phyloP scores from a whole-genome alignment of 2,797 vertebrate species.

The Meda fulgida region DNA sequence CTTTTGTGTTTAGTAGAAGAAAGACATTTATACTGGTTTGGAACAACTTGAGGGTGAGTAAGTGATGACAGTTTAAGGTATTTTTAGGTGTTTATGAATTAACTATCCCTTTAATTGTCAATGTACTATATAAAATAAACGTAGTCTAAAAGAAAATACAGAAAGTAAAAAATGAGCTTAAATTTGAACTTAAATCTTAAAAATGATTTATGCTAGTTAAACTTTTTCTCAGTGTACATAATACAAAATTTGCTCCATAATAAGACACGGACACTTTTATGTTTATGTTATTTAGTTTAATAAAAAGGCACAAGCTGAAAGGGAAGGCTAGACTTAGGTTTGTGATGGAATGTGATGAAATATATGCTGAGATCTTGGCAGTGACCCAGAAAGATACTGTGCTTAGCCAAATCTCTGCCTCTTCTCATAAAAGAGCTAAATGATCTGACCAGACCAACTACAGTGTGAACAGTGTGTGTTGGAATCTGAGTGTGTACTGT shows the following conservation, averaged over 20 bases:
- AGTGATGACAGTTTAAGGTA: neutral
- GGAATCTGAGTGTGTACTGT: neutral
- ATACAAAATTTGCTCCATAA: neutral
- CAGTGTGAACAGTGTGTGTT: constrained; percentile 2
- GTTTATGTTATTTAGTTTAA: neutral
- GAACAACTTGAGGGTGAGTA: neutral
- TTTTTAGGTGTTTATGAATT: neutral
- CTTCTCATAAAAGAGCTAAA: constrained; percentile 27
- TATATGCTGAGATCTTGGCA: neutral
- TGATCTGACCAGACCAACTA: constrained; percentile 24
- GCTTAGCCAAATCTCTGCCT: constrained; percentile 16
- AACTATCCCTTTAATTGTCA: neutral
- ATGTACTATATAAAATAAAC: neutral
- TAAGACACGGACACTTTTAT: neutral
- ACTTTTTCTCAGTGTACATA: neutral
- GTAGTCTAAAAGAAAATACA: neutral
- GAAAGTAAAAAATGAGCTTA: neutral
- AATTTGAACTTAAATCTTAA: neutral
- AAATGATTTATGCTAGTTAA: neutral
- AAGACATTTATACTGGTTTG: no score
- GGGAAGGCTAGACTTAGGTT: neutral
- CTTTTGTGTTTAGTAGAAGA: no score
- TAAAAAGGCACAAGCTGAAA: neutral
- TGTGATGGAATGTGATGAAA: constrained; percentile 2
- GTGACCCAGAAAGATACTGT: constrained; percentile 1